Base-by-base conservation (phyloP, 1,140 invertebrate genomes). In the Anthonomus grandis region DNA sequence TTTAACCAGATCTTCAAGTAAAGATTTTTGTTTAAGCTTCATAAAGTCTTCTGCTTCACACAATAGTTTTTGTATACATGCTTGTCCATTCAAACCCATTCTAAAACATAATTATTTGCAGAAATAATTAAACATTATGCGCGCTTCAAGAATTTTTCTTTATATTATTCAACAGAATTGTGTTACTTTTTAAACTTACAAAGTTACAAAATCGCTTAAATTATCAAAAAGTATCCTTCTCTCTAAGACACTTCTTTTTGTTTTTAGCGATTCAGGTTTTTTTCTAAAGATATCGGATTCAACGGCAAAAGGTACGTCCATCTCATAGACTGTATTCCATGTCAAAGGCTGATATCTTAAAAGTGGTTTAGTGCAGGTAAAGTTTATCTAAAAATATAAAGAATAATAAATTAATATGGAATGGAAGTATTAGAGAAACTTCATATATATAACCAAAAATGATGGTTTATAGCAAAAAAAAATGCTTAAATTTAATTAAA, bases 1-100 rank as follows among this genome's bases (percentile, higher is more conserved):
- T 69, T 81, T 77, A 38, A 87, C 68, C 53, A 86, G 64, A 66
- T 88, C 85, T 53, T 85, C 83, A 12, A 86, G 73, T 45, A 88
- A 76, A 15, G 83, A 86, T 49, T 76, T 70, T 17, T 84, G 83
- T 12, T 76, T 78, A 0, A 79, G 74, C 22, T 78, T 78, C 31
- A 86, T 63, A 61, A 81, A 70, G 39, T 71, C 71, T 57, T 77
- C 78, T 6, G 82, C 78, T 66, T 89, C 86, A 63, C 86, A 88
- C 46, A 88, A 79, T 17, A 81, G 81, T 56, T 82, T 78, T 54
- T 86, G 72, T 24, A 88, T 69, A 70, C 86, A 89, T 17, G 78
- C 75, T 18, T 76, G 79, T 9, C 86, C 83, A 24, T 86, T 79
- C 17, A 86, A 69, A 45, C 83, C 82, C 55, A 81, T 80, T 37